These are phyloP conservation scores for Lasius fuliginosus DNA, from an alignment of 2,888 invertebrate species.

Conservation along the genomic window DNA sequence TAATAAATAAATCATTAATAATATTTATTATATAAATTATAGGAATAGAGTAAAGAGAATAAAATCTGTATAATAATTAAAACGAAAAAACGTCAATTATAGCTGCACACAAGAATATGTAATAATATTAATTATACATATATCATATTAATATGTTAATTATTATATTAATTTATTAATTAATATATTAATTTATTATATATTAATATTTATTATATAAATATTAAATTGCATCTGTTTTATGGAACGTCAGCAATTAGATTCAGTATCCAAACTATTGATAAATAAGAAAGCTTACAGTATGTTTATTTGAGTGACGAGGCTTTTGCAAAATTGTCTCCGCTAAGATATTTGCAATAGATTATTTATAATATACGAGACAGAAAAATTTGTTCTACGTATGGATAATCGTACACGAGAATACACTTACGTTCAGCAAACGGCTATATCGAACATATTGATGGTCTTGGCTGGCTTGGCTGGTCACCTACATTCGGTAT, in stretches of 20 bases:
- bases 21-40: not conserved
- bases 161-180: not conserved
- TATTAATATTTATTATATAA: not conserved
- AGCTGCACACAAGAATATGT: not conserved
- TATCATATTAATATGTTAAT: too few relatives aligned
- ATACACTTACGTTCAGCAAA: constrained; percentile 67
- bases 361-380: not conserved
- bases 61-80: not conserved
- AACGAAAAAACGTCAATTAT: not conserved
- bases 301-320: not conserved
- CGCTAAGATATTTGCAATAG: not conserved
- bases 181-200: not conserved
- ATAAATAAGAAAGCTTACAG: not conserved
- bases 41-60: not conserved
- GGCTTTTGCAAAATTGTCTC: not conserved
- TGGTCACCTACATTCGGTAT: constrained; percentile 73
- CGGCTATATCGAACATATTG: constrained; percentile 72
- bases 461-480: constrained; percentile 55
- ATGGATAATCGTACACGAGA: constrained; percentile 27
- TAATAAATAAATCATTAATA: not conserved
- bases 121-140: not conserved
- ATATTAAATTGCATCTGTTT: not conserved
- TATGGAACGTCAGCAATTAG: not conserved
- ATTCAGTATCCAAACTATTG: not conserved
- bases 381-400: constrained; percentile 28